Conservation (phyloP, 1,140 invertebrate genomes). For the Bicyclus anynana region DNA sequence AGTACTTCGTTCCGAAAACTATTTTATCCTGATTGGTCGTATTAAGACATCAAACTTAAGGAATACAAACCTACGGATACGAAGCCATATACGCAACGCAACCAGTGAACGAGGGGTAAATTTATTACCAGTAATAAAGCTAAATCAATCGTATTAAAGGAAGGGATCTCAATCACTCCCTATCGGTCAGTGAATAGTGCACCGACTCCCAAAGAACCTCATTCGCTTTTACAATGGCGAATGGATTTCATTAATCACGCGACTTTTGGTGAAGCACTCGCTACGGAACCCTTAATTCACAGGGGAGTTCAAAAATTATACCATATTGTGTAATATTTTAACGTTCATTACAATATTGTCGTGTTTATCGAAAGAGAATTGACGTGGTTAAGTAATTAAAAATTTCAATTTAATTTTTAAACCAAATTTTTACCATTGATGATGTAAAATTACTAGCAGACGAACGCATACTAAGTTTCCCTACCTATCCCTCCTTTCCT, state of each 20-base stretch:
- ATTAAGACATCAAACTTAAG: too few relatives aligned
- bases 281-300: neutral
- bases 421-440: too few relatives aligned
- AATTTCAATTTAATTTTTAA: too few relatives aligned
- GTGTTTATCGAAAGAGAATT: too few relatives aligned
- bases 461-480: too few relatives aligned
- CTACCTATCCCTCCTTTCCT: too few relatives aligned
- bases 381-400: too few relatives aligned
- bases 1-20: too few relatives aligned
- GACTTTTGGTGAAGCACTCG: neutral
- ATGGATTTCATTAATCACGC: neutral
- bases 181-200: constrained; percentile 37
- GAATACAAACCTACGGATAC: neutral
- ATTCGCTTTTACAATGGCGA: constrained; percentile 36
- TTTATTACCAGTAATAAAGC: constrained; percentile 63
- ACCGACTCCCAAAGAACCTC: constrained; percentile 31
- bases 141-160: constrained; percentile 54
- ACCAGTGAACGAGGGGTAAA: constrained; percentile 30
- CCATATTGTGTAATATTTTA: too few relatives aligned
- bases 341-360: too few relatives aligned
- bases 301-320: neutral
- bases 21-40: too few relatives aligned
- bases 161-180: constrained; percentile 40
- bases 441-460: too few relatives aligned
- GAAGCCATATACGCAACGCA: neutral